Base-by-base conservation (phyloP, 2,797 vertebrate species). In the Tragopan temminckii region DNA sequence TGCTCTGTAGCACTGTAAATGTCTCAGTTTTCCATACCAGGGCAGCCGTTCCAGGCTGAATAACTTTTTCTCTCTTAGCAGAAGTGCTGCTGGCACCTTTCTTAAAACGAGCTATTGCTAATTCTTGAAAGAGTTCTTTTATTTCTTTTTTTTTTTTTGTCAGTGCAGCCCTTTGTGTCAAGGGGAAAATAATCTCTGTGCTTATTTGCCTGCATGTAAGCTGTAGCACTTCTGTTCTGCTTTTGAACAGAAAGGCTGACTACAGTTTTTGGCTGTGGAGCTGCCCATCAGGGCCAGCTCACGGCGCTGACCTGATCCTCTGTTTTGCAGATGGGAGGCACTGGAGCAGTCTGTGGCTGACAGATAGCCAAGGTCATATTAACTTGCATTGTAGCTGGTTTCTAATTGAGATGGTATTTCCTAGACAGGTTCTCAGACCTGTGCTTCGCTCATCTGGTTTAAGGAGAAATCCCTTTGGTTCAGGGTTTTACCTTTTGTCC, bases 401-500 rank as follows among this genome's bases (percentile, higher is more conserved):
- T 83, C 76, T 74, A 62, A 48, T 17, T 8, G 71, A 38, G 19
- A 43, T 2, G 14, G 43, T 63, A 23, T 71, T 84, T 93, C 77
- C 63, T 57, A 84, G 84, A n/a, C 25, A 40, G 62, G 16, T 84
- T 57, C 45, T 89, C 69, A 87, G 71, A 62, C 80, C 68, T 25
- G 5, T 25, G 7, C 57, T 57, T 88, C 2, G 1, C 75, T 91
- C 13, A 0, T 45, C 59, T 71, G 76, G 79, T 83, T 95, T 6
- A 48, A 84, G 78, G 78, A 93, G 82, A 92, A 90, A 74, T 90
- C 81, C 69, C 89, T 92, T 82, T 55, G 55, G 79, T 88, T 89
- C 63, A 31, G 64, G 70, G 21, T 63, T 82, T 76, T 92, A 80
- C 76, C 63, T 94, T 92, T 86, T 91, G 90, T 82, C 97, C 96